Evolutionary conservation across 2,113 vertebrate species (phyloP), one percentile per base, ranked within the genome.

Genomic region (Stigmatopora nigra): DNA sequence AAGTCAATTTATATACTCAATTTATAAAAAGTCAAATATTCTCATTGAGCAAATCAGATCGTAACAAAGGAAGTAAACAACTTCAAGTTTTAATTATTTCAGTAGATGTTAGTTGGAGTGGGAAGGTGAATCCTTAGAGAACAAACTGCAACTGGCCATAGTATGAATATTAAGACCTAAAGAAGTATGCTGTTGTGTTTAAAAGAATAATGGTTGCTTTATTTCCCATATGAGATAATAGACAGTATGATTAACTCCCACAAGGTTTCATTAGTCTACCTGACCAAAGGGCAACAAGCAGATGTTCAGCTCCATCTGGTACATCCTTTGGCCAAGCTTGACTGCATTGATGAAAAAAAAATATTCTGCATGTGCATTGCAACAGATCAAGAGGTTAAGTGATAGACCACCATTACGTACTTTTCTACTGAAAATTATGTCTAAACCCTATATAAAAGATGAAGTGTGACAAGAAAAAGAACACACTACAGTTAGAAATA

Each of bases 221-320:
- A 52, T 20, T 71, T 69, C 85, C 81, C 81, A 75, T 15, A 62
- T 72, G 63, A 69, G 51, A 75, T 86, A 84, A 82, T 83, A 86
- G 76, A 71, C 68, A 77, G 61, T 78, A 66, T 73, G 79, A 86
- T 78, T 78, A 78, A 81, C 65, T 89, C 88, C 86, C 85, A 65
- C 65, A 72, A 75, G 86, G 76, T 78, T 90, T 88, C 83, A 89
- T 89, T 88, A 88, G 85, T 82, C 76, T 88, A 88, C 86, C 89
- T 89, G 86, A 82, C 87, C 81, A 88, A 83, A 87, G 87, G 84
- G 84, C 79, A 82, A 78, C 72, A 70, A 75, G 70, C 84, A 88
- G 86, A 89, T 87, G 82, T 81, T n/a, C 70, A 44, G 56, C 62
- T 72, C 86, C 86, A 88, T 90, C 84, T 89, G 87, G 57, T 87